phyloP scores from a whole-genome alignment of 64 coral and sea anemone genomes.

The Catalaphyllia jardinei region DNA sequence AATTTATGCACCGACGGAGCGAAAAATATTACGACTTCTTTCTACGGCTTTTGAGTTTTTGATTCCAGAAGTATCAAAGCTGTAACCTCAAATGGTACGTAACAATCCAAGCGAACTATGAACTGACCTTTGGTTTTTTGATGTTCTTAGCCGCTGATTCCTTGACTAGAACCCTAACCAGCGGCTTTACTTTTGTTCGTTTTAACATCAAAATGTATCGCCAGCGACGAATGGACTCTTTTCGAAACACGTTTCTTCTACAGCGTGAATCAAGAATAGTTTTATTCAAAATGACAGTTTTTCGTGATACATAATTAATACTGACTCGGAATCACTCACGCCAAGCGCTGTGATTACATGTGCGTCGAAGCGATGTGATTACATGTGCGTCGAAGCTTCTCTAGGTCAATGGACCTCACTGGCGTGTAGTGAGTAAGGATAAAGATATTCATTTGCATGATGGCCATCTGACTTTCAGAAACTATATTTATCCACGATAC shows the following conservation, averaged over 20 bases:
- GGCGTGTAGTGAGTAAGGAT: not conserved
- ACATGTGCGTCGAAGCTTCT: not conserved
- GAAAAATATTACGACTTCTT: slow-evolving; percentile 18
- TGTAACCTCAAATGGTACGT: slow-evolving; percentile 17
- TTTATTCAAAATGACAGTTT: not conserved
- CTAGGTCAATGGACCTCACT: not conserved
- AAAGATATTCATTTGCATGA: not conserved
- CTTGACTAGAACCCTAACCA: too few relatives aligned
- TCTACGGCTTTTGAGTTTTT: slow-evolving; percentile 25
- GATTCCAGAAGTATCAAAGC: not conserved
- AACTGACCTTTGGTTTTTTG: not conserved
- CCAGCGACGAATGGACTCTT: not conserved
- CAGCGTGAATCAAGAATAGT: not conserved
- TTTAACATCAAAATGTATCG: not conserved
- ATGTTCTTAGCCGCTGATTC: too few relatives aligned
- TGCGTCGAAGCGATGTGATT: not conserved
- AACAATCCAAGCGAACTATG: not conserved
- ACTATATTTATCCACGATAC: not conserved
- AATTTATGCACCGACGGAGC: slow-evolving; percentile 37
- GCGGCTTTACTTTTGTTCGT: too few relatives aligned
- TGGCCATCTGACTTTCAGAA: not conserved
- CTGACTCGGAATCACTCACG: not conserved
- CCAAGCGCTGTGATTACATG: not conserved
- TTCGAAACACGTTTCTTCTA: not conserved
- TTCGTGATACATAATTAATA: not conserved